phyloP scores from a whole-genome alignment of 2,888 invertebrate species.

The Tetragonisca angustula region DNA sequence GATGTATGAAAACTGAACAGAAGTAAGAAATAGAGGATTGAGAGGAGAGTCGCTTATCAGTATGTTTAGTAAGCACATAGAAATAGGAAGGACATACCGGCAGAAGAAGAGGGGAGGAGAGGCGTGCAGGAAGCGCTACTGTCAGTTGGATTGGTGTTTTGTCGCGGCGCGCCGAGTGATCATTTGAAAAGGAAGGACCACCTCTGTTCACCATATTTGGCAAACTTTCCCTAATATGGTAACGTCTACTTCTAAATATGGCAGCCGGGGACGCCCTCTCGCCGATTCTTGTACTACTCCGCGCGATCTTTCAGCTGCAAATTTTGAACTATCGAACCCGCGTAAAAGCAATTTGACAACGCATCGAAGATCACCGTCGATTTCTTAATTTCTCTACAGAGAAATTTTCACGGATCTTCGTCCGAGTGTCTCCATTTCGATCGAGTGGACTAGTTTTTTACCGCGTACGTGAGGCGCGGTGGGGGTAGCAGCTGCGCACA shows the following conservation, averaged over 20 bases:
- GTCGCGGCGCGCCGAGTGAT: slow-evolving; percentile 78
- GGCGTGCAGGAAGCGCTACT: slow-evolving; percentile 82
- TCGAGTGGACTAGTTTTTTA: slow-evolving; percentile 73
- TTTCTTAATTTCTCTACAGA: slow-evolving; percentile 48
- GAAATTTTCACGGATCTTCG: slow-evolving; percentile 33
- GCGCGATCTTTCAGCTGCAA: slow-evolving; percentile 56
- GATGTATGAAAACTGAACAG: slow-evolving; percentile 32
- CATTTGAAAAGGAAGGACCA: slow-evolving; percentile 87
- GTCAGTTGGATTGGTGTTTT: slow-evolving; percentile 83
- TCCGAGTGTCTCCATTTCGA: neutral
- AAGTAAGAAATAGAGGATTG: slow-evolving; percentile 50
- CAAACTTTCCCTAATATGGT: slow-evolving; percentile 93
- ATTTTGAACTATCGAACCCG: slow-evolving; percentile 42
- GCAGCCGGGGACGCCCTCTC: slow-evolving; percentile 90
- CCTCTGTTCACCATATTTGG: slow-evolving; percentile 92
- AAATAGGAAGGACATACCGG: slow-evolving; percentile 65
- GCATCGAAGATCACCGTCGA: neutral
- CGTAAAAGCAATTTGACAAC: neutral
- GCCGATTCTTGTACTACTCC: slow-evolving; percentile 81
- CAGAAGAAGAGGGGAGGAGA: slow-evolving; percentile 72
- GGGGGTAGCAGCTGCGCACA: slow-evolving; percentile 74
- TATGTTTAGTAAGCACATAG: slow-evolving; percentile 61
- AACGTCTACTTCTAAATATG: slow-evolving; percentile 93
- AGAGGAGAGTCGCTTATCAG: slow-evolving; percentile 50
- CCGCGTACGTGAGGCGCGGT: slow-evolving; percentile 64